Percentiles rank a stretch among this genome's conserved stretches.
Conservation (phyloP, 2,113 vertebrate genomes). For the Galeopterus variegatus region DNA sequence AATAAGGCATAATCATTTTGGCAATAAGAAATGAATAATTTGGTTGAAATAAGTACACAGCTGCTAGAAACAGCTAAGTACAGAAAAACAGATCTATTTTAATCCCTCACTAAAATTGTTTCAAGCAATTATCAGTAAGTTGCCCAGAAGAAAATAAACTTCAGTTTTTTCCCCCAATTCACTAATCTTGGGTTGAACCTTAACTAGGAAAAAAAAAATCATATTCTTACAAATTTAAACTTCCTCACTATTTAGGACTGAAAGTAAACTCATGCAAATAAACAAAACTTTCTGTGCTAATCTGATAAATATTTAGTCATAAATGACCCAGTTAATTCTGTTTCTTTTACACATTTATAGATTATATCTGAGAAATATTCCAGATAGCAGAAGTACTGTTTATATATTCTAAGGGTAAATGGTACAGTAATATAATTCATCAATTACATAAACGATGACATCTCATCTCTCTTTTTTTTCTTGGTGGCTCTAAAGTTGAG, state of each 20-base stretch:
- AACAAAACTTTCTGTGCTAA: conserved; percentile 43
- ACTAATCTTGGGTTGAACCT: conserved; percentile 44
- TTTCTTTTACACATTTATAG: background rate
- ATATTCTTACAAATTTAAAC: conserved; percentile 30
- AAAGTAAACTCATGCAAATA: conserved; percentile 37
- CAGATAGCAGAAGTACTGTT: background rate
- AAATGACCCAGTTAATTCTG: background rate
- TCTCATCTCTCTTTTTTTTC: background rate
- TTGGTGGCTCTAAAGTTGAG: background rate
- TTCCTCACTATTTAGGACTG: background rate
- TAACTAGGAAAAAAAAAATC: conserved; percentile 6
- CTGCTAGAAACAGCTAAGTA: conserved; percentile 61
- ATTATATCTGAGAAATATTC: background rate
- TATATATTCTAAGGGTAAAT: background rate
- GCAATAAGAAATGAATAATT: conserved; percentile 76
- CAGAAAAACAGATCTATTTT: conserved; percentile 66
- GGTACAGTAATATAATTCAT: background rate
- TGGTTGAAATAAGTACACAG: conserved; percentile 62
- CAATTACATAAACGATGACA: background rate
- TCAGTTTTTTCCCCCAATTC: background rate
- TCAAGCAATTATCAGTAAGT: conserved; percentile 50
- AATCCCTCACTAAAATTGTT: conserved; percentile 53
- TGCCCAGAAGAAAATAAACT: conserved; percentile 45
- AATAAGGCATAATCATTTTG: conserved; percentile 69
- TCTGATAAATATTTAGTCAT: conserved; percentile 7